phyloP scores from a whole-genome alignment of 2,888 invertebrate genomes.

The Cenopis cana region DNA sequence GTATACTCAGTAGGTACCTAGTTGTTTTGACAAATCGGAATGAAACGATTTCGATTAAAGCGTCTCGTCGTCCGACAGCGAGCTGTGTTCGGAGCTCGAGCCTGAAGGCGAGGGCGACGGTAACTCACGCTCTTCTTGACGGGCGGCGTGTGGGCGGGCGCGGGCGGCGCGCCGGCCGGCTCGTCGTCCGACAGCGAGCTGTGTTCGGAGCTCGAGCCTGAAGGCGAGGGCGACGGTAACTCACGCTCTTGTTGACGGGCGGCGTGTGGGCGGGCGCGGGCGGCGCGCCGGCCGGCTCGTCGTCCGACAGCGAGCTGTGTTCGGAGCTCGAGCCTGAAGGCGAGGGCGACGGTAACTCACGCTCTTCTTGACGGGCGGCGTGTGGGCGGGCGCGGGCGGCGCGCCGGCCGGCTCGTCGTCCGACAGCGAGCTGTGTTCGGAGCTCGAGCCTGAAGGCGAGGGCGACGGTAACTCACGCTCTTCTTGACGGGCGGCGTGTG shows the following conservation, averaged over 20 bases:
- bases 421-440: constrained; percentile 76
- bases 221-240: constrained; percentile 42
- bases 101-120: too few relatives aligned
- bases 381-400: constrained; percentile 48
- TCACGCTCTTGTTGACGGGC: constrained; percentile 75
- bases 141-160: too few relatives aligned
- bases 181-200: too few relatives aligned
- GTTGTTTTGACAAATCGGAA: too few relatives aligned
- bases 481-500: constrained; percentile 68
- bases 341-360: constrained; percentile 55
- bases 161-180: too few relatives aligned
- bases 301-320: constrained; percentile 75
- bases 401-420: constrained; percentile 50
- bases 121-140: too few relatives aligned
- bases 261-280: constrained; percentile 53
- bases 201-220: too few relatives aligned
- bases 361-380: constrained; percentile 72
- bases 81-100: too few relatives aligned
- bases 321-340: constrained; percentile 81
- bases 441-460: constrained; percentile 77
- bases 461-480: constrained; percentile 62
- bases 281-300: too few relatives aligned
- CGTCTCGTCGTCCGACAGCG: too few relatives aligned
- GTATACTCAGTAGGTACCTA: too few relatives aligned
- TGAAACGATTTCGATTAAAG: too few relatives aligned